Percentiles rank a stretch among this genome's conserved stretches.
Evolutionary conservation across 2,113 vertebrate genomes (phyloP).

Genomic region (Excalfactoria chinensis): DNA sequence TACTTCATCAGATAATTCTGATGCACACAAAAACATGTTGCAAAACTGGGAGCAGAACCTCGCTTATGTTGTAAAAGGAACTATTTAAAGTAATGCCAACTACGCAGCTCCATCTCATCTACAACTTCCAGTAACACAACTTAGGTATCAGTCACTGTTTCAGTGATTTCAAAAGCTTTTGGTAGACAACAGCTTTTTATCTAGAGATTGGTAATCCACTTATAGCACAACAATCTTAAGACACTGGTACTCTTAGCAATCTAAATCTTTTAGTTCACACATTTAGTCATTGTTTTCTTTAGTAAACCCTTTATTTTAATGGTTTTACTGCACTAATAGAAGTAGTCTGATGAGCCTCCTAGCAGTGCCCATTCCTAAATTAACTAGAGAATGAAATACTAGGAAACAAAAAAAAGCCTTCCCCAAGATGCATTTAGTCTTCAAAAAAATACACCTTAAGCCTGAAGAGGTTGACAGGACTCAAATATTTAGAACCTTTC

Average conservation of each 20-base stretch:
- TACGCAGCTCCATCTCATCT: not conserved
- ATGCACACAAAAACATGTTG: not conserved
- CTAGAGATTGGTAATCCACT: not conserved
- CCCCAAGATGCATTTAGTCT: not conserved
- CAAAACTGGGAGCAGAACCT: not conserved
- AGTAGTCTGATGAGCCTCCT: not conserved
- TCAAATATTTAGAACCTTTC: not conserved
- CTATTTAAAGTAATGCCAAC: not conserved
- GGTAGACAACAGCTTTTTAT: not conserved
- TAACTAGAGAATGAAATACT: no score
- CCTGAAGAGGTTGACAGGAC: not conserved
- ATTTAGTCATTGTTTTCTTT: not conserved
- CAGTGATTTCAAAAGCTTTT: not conserved
- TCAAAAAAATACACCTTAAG: not conserved
- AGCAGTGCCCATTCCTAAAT: not conserved
- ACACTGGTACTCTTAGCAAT: not conserved
- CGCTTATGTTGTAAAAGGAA: accelerated
- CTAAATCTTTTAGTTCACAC: not conserved
- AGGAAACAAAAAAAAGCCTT: not conserved
- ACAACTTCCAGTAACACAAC: not conserved
- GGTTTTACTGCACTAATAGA: not conserved
- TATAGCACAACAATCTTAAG: not conserved
- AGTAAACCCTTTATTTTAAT: not conserved
- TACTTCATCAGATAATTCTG: not conserved
- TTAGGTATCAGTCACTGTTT: not conserved